Conservation (phyloP, 2,113 vertebrate species). For the Dipodomys spectabilis region DNA sequence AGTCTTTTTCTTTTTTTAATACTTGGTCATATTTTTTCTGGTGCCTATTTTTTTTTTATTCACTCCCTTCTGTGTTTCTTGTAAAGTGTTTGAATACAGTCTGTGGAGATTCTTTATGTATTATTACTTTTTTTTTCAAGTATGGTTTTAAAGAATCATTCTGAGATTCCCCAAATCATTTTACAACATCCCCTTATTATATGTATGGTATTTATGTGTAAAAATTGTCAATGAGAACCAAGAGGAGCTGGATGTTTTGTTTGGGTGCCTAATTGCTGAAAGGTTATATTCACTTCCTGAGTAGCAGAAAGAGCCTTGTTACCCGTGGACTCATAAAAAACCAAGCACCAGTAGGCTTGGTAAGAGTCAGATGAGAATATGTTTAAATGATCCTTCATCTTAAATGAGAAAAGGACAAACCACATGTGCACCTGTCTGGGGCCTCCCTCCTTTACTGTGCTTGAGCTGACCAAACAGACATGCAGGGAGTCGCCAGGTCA, state of each 20-base stretch:
- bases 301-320: neutral
- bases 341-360: neutral
- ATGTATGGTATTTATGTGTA: neutral
- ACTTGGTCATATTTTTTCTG: slow-evolving; percentile 25
- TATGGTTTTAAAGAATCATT: neutral
- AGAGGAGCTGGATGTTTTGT: neutral
- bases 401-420: neutral
- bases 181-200: neutral
- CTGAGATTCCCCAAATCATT: neutral
- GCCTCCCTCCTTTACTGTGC: slow-evolving; percentile 9
- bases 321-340: neutral
- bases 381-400: slow-evolving; percentile 16
- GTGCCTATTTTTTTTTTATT: neutral
- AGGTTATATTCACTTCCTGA: neutral
- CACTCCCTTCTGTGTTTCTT: slow-evolving; percentile 48
- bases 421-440: neutral
- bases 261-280: neutral
- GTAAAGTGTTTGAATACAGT: neutral
- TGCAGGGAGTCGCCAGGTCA: neutral
- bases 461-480: neutral
- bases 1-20: slow-evolving; percentile 24
- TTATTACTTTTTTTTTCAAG: neutral
- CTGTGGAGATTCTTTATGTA: neutral
- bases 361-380: neutral
- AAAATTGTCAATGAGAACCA: neutral